Conservation (phyloP, 2,888 invertebrate genomes). For the Scotopteryx bipunctaria region DNA sequence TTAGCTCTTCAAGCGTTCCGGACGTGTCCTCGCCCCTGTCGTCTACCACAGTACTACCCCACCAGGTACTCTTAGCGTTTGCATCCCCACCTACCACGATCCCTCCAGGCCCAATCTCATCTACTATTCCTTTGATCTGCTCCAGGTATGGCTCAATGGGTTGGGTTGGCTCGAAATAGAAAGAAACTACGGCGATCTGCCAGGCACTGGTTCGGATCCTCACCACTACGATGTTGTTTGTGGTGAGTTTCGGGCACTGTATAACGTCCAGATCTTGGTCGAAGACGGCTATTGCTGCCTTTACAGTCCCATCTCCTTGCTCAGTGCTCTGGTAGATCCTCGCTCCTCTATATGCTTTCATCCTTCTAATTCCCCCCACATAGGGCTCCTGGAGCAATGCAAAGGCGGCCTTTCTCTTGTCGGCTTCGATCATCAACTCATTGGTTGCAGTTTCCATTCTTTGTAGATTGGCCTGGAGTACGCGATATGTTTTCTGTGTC, state of each 20-base stretch:
- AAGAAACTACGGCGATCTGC: no score
- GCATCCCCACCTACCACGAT: constrained; percentile 34
- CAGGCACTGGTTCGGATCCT: no score
- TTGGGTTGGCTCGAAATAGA: no score
- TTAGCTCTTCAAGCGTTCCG: constrained; percentile 22
- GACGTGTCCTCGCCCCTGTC: constrained; percentile 26
- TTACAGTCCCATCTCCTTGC: background rate
- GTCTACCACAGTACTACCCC: constrained; percentile 25
- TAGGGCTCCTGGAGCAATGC: background rate
- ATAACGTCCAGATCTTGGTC: background rate
- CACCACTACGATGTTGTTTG: no score
- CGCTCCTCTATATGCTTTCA: background rate
- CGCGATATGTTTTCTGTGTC: background rate
- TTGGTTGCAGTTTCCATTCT: background rate
- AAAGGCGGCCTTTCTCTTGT: background rate
- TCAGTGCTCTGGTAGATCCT: background rate
- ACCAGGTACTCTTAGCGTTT: constrained; percentile 35
- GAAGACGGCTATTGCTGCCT: background rate
- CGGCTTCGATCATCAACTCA: background rate
- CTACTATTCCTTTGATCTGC: no score
- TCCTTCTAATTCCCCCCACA: background rate
- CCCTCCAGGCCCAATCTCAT: no score
- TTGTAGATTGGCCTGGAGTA: background rate
- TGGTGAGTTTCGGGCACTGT: no score
- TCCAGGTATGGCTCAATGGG: no score